Evolutionary conservation across 2,888 invertebrate species (phyloP).

Genomic region (Andrena chrysosceles): DNA sequence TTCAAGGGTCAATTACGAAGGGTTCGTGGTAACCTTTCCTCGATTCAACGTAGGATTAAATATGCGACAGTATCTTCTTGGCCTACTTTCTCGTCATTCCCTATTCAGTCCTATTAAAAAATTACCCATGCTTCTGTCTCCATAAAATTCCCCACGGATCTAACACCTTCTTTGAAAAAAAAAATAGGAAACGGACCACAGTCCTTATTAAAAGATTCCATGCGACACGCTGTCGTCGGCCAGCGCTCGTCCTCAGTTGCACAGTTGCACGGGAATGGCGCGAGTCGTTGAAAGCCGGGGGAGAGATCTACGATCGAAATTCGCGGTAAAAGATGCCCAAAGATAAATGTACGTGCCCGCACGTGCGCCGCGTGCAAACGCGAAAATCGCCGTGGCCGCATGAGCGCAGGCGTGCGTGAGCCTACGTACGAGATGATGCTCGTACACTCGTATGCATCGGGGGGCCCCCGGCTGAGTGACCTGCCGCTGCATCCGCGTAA

Average conservation of each 20-base stretch:
- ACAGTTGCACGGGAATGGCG: slow-evolving; percentile 25
- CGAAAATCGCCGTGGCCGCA: slow-evolving; percentile 47
- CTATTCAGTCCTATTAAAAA: too few relatives aligned
- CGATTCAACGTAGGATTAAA: background rate
- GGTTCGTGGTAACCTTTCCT: slow-evolving; percentile 30
- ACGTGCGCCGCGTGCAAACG: slow-evolving; percentile 55
- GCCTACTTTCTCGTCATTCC: too few relatives aligned
- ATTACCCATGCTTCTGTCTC: too few relatives aligned
- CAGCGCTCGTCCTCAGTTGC: too few relatives aligned
- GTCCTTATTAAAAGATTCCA: too few relatives aligned
- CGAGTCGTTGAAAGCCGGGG: slow-evolving; percentile 15
- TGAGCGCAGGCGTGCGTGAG: slow-evolving; percentile 42
- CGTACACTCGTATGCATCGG: slow-evolving; percentile 42
- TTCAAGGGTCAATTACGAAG: slow-evolving; percentile 1
- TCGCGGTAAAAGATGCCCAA: slow-evolving; percentile 46
- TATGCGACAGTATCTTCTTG: too few relatives aligned
- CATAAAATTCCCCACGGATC: too few relatives aligned
- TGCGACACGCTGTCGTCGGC: too few relatives aligned
- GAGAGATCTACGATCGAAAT: slow-evolving; percentile 49
- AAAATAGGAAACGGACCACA: too few relatives aligned
- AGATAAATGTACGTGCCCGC: slow-evolving; percentile 46
- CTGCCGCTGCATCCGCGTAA: slow-evolving; percentile 57
- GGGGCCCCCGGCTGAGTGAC: slow-evolving; percentile 55
- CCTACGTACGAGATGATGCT: slow-evolving; percentile 41
- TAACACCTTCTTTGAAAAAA: too few relatives aligned